Conservation (phyloP, 2,113 vertebrate species). For the Urocolius indicus region DNA sequence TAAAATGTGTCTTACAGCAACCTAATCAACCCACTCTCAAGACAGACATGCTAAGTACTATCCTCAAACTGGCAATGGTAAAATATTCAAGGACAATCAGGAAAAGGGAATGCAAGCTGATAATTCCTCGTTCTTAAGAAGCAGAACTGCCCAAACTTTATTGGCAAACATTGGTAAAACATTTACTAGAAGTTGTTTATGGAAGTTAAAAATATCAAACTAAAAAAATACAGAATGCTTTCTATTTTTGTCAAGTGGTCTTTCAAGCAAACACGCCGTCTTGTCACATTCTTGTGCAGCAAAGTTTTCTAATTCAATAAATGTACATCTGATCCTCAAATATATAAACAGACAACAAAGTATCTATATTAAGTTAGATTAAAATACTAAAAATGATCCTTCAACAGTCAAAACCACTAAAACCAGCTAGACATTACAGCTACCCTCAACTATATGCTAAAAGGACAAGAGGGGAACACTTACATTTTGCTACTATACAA, state of each 20-base stretch:
- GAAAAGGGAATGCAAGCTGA: background rate
- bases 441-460: background rate
- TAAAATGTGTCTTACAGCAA: background rate
- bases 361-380: background rate
- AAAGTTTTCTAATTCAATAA: background rate
- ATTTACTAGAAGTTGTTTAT: background rate
- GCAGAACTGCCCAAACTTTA: background rate
- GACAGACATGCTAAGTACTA: background rate
- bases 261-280: background rate
- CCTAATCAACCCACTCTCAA: background rate
- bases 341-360: background rate
- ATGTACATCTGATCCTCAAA: background rate
- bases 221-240: background rate
- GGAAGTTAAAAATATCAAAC: background rate
- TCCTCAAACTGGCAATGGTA: background rate
- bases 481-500: background rate
- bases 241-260: background rate
- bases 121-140: background rate
- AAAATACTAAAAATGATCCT: background rate
- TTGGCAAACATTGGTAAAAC: background rate
- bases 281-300: background rate
- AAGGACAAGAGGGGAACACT: background rate
- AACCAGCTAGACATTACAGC: background rate
- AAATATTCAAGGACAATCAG: background rate
- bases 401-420: background rate